Conservation (phyloP, 2,113 vertebrate genomes). For the Dasypus novemcinctus region DNA sequence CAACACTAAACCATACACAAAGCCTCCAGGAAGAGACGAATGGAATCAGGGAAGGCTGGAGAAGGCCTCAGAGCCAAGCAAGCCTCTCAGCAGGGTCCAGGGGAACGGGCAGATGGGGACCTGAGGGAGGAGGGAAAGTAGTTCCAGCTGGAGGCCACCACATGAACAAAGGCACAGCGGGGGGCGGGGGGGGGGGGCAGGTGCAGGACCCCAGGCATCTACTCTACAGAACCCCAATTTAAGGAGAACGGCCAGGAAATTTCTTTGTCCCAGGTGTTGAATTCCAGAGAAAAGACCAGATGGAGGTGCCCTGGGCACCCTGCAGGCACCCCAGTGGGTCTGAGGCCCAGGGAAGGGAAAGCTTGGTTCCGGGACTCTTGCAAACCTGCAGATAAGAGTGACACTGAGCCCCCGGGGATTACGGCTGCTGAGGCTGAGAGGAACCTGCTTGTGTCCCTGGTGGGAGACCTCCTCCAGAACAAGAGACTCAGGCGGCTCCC, state of each 20-base stretch:
- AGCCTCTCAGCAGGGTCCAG: not conserved
- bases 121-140: not conserved
- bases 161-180: not conserved
- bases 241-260: not conserved
- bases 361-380: not conserved
- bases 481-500: not conserved
- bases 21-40: not conserved
- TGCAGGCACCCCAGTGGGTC: too few species aligned
- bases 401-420: not conserved
- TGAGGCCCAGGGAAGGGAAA: not conserved
- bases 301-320: not conserved
- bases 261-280: not conserved
- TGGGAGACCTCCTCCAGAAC: not conserved
- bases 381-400: not conserved
- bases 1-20: not conserved
- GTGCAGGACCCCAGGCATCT: not conserved
- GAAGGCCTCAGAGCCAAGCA: not conserved
- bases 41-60: not conserved
- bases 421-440: not conserved
- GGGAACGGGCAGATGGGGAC: not conserved
- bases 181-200: accelerated
- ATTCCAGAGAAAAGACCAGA: not conserved
- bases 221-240: not conserved
- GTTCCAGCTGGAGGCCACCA: not conserved
- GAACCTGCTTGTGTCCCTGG: not conserved